Evolutionary conservation across 2,797 vertebrate species (phyloP).

Genomic region (Argyrosomus regius): DNA sequence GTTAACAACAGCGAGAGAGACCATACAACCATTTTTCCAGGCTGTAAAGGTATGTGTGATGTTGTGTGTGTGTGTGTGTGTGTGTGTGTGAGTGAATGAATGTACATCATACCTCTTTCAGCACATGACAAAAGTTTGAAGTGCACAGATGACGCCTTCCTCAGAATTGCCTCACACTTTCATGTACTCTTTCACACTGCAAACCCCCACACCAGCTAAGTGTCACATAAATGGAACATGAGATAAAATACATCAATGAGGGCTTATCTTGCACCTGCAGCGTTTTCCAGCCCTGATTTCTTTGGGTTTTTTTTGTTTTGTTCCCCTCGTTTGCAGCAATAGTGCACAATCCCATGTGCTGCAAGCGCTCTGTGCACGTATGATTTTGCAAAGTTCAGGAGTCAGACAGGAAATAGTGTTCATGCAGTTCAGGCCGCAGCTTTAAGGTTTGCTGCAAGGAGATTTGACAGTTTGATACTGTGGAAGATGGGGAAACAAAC

Average conservation of each 20-base stretch:
- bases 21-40: slow-evolving; percentile 71
- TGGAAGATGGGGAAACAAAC: slow-evolving; percentile 1
- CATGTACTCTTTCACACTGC: slow-evolving; percentile 1
- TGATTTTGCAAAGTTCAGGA: slow-evolving; percentile 58
- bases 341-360: slow-evolving; percentile 54
- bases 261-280: slow-evolving; percentile 49
- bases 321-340: slow-evolving; percentile 59
- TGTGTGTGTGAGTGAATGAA: neutral
- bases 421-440: slow-evolving; percentile 5
- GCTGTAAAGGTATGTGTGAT: slow-evolving; percentile 86
- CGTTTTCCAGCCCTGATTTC: slow-evolving; percentile 41
- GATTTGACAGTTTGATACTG: slow-evolving; percentile 63
- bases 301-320: neutral
- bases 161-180: neutral
- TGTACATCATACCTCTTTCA: too few species aligned
- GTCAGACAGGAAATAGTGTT: slow-evolving; percentile 69
- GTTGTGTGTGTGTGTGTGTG: neutral
- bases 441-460: slow-evolving; percentile 28
- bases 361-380: slow-evolving; percentile 44
- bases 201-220: neutral
- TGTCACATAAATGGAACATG: neutral
- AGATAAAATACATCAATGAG: neutral
- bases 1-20: slow-evolving; percentile 78
- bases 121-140: neutral
- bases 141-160: slow-evolving; percentile 6